These are phyloP conservation scores for Rotaria macrura DNA, from an alignment of 2,888 invertebrate genomes.

Conservation along the genomic window DNA sequence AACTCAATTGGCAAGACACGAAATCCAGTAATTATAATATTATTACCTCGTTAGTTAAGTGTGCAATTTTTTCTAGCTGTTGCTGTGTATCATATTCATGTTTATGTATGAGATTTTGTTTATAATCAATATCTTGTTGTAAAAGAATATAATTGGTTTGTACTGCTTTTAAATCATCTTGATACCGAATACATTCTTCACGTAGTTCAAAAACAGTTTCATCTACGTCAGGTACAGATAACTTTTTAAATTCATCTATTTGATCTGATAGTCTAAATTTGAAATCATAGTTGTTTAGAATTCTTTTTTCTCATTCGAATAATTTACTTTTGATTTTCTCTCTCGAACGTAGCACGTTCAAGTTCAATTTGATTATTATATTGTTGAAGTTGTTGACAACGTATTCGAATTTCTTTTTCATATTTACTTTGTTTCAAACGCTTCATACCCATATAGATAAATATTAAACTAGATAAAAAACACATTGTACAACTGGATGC, in stretches of 20 bases:
- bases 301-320: background rate
- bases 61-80: background rate
- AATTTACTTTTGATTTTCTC: background rate
- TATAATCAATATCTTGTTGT: background rate
- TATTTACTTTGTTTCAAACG: background rate
- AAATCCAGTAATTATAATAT: too few species aligned
- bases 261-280: background rate
- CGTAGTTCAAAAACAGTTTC: background rate
- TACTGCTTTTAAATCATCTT: background rate
- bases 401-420: background rate
- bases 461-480: background rate
- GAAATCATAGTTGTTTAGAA: background rate
- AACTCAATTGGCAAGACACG: too few species aligned
- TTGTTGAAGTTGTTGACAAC: constrained; percentile 15
- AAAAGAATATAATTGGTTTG: too few species aligned
- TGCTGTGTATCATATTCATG: background rate
- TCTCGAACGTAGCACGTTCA: background rate
- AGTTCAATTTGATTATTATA: background rate
- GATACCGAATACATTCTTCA: background rate
- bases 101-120: background rate
- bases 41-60: background rate
- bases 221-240: background rate
- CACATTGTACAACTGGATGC: background rate
- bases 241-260: background rate
- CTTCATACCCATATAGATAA: background rate